These are phyloP conservation scores for Drosophila greeni DNA, from an alignment of 2,888 invertebrate species.

Conservation along the genomic window DNA sequence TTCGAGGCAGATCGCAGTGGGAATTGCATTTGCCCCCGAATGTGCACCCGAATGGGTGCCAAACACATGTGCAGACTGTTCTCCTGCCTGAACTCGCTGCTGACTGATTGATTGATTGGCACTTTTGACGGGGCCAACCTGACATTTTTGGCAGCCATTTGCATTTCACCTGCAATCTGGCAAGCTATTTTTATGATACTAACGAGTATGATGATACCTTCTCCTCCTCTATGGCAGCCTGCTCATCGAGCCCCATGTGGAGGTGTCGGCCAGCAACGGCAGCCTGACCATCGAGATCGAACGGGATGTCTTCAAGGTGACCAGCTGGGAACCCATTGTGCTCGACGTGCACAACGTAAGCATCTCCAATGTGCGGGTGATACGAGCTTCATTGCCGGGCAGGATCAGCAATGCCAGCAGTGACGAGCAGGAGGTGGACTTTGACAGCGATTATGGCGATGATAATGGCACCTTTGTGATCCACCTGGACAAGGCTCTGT, in stretches of 20 bases:
- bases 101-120: conserved; percentile 55
- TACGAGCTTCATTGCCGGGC: conserved; percentile 44
- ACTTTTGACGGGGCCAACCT: conserved; percentile 59
- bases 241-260: conserved; percentile 77
- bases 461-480: conserved; percentile 76
- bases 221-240: conserved; percentile 64
- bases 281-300: conserved; percentile 74
- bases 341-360: conserved; percentile 77
- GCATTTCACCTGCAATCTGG: conserved; percentile 34
- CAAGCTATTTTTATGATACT: conserved; percentile 26
- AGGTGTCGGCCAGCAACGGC: conserved; percentile 75
- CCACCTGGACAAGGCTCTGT: conserved; percentile 62
- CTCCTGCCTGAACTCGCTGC: conserved; percentile 22
- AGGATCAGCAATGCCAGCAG: conserved; percentile 41
- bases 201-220: background rate
- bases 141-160: conserved; percentile 63
- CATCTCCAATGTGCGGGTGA: conserved; percentile 75
- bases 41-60: conserved; percentile 19
- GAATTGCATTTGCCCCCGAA: conserved; percentile 37
- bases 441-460: conserved; percentile 76
- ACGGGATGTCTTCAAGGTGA: conserved; percentile 71
- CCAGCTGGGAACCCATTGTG: conserved; percentile 76
- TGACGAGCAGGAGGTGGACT: conserved; percentile 73
- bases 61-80: conserved; percentile 36
- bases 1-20: conserved; percentile 24